Base-by-base conservation (phyloP, 2,797 vertebrate genomes). In the Myotis daubentonii region DNA sequence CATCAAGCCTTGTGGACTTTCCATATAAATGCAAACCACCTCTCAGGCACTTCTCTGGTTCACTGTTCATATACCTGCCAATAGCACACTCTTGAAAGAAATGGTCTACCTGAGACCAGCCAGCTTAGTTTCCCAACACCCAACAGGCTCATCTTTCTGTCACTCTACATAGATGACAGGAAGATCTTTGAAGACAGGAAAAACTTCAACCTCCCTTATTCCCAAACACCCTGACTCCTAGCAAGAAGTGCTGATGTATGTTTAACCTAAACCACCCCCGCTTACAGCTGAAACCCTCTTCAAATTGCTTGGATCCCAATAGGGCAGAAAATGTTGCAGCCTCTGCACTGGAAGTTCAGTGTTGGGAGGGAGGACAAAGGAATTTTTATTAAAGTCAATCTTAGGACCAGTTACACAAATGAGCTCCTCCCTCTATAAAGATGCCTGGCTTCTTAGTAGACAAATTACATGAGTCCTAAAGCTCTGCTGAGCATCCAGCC, bases 271-370 rank as follows among this genome's bases (percentile, higher is more conserved):
- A 36, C 19, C 47, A 33, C 25, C 19, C n/a, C 30, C 8, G 16
- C 75, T 66, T n/a, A 80, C 0, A 74, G 30, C 87, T 53, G 33
- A 55, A 49, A 44, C 4, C 13, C 72, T 22, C 17, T 78, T 65
- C 82, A 85, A 70, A 66, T 30, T 22, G 16, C 13, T 47, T 6
- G 28, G 30, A 8, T 78, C 49, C 60, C 41, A 8, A 6, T 6
- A 23, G 1, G 41, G 25, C 38, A 51, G 72, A 74, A 70, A 62
- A 47, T 23, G 0, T 17, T 53, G n/a, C 22, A 5, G 28, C 66
- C 92, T 70, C 78, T 87, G 30, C 71, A 38, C 62, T 74, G 75
- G 19, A 86, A 81, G 70, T n/a, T 62, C 89, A 75, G 78, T 49
- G 15, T 62, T 84, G n/a, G 72, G 49, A 78, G n/a, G 70, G 30